A percentile compares a stretch with the other conserved stretches of the same genome.
Evolutionary conservation across 1,140 invertebrate genomes (phyloP).

Genomic region (Cydia strobilella): DNA sequence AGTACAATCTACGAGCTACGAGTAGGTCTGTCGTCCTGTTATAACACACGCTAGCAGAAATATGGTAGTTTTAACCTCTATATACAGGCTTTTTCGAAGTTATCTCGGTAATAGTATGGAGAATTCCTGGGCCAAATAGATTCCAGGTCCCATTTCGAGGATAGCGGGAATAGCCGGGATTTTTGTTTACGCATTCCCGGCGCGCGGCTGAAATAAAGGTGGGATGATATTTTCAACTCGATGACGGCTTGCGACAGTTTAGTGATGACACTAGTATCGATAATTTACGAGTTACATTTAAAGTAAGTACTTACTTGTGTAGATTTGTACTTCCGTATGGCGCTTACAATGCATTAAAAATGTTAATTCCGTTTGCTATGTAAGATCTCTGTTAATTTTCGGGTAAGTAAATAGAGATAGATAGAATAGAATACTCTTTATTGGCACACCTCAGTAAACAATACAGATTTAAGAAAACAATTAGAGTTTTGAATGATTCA

Average conservation of each 20-base stretch:
- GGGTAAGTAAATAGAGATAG: too few species aligned
- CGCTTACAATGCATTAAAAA: too few species aligned
- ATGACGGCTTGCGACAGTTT: constrained; percentile 13
- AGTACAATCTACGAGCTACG: constrained; percentile 37
- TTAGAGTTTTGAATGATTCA: too few species aligned
- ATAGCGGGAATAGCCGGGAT: constrained; percentile 43
- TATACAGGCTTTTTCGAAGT: not conserved
- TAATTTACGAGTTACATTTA: too few species aligned
- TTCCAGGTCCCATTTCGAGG: constrained; percentile 44
- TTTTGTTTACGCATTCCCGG: constrained; percentile 57
- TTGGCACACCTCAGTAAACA: too few species aligned
- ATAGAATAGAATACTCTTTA: too few species aligned
- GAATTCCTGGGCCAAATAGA: constrained; percentile 35
- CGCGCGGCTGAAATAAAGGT: constrained; percentile 46
- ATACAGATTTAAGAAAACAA: too few species aligned
- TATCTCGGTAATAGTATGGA: constrained; percentile 33
- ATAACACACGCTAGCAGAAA: constrained; percentile 37
- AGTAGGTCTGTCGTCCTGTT: constrained; percentile 41
- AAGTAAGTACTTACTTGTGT: too few species aligned
- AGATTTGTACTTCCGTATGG: too few species aligned
- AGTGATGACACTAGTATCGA: not conserved
- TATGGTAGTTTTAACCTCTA: not conserved
- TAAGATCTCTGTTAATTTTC: too few species aligned
- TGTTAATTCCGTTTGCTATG: too few species aligned
- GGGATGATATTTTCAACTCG: constrained; percentile 43